Conservation (phyloP, 2,888 invertebrate species). For the Arge pagana region DNA sequence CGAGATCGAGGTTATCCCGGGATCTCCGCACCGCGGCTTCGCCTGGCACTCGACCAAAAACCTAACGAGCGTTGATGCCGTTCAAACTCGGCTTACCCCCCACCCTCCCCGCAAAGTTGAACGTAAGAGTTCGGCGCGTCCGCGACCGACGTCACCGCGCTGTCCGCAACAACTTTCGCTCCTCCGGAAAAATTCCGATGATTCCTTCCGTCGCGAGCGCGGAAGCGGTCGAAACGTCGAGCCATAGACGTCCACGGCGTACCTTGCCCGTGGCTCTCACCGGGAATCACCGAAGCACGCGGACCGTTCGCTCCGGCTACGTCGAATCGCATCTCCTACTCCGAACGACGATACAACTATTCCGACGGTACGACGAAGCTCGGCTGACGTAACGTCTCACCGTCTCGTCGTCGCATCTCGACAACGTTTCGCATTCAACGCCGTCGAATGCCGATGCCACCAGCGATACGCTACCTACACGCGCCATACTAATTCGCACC, state of each 20-base stretch:
- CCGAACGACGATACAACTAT: slow-evolving; percentile 55
- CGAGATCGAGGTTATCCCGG: slow-evolving; percentile 44
- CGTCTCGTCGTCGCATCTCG: slow-evolving; percentile 9
- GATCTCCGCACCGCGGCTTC: slow-evolving; percentile 39
- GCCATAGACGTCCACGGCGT: background rate
- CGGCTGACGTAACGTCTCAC: slow-evolving; percentile 34
- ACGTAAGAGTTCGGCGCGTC: too few relatives aligned
- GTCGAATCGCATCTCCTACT: slow-evolving; percentile 43
- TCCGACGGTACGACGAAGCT: slow-evolving; percentile 56
- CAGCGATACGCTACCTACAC: slow-evolving; percentile 50
- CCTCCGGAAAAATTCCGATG: too few relatives aligned
- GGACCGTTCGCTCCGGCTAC: slow-evolving; percentile 22
- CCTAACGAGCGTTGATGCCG: slow-evolving; percentile 40
- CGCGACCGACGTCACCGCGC: too few relatives aligned
- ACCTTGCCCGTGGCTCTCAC: slow-evolving; percentile 33
- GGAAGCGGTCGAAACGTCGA: background rate
- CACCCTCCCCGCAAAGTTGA: too few relatives aligned
- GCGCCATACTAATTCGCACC: slow-evolving; percentile 47
- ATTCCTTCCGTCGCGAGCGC: slow-evolving; percentile 6
- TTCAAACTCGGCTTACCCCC: slow-evolving; percentile 13
- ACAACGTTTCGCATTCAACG: slow-evolving; percentile 33
- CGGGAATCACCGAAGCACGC: slow-evolving; percentile 34
- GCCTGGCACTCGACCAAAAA: slow-evolving; percentile 48
- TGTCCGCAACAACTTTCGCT: too few relatives aligned
- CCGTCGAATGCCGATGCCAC: slow-evolving; percentile 56